Conservation (phyloP, 2,888 invertebrate genomes). For the Macrophya annulata region DNA sequence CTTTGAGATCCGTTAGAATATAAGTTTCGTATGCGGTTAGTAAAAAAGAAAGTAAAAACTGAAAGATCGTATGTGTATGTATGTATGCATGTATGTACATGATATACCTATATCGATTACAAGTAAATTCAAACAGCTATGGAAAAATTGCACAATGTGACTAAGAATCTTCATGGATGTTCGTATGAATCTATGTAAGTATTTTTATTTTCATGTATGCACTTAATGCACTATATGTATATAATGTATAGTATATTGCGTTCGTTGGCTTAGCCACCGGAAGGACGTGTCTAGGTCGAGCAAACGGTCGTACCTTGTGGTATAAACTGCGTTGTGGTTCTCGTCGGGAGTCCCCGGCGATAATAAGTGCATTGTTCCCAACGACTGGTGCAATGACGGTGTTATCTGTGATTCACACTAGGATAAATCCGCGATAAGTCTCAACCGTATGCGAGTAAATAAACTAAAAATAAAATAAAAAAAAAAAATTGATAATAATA, state of each 20-base stretch:
- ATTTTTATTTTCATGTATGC: neutral
- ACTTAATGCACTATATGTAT: neutral
- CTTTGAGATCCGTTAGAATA: slow-evolving; percentile 3
- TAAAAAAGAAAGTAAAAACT: neutral
- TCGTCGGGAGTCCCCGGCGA: neutral
- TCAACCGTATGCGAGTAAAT: neutral
- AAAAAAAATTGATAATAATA: neutral
- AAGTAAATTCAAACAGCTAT: neutral
- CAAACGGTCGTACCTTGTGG: slow-evolving; percentile 17
- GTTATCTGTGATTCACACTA: slow-evolving; percentile 71
- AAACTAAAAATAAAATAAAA: slow-evolving; percentile 7
- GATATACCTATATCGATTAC: neutral
- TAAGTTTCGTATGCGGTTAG: neutral
- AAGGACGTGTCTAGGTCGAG: slow-evolving; percentile 53
- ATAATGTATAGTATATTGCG: neutral
- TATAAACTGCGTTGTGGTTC: slow-evolving; percentile 8
- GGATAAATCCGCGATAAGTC: slow-evolving; percentile 71
- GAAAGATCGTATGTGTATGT: neutral
- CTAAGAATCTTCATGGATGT: neutral
- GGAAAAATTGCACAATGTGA: neutral
- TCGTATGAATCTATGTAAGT: too few species aligned
- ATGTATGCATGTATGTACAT: neutral
- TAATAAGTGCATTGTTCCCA: slow-evolving; percentile 50
- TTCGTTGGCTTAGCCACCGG: slow-evolving; percentile 34
- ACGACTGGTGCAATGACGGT: slow-evolving; percentile 55